Evolutionary conservation across 2,888 invertebrate species (phyloP).

Genomic region (Ypsolopha sequella): DNA sequence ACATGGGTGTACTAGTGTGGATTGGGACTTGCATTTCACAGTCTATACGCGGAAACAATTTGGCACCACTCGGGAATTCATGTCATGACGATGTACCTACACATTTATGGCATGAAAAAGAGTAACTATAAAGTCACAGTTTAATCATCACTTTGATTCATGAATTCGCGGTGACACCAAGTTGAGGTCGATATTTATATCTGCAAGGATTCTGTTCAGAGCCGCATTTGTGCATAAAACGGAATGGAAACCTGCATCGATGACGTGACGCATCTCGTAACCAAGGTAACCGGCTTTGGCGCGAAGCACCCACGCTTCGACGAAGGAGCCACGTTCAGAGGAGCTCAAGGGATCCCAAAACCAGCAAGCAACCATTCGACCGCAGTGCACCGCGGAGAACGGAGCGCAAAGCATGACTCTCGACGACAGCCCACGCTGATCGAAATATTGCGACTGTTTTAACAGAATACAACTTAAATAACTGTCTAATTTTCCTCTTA

Average conservation of each 20-base stretch:
- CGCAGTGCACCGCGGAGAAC: slow-evolving; percentile 63
- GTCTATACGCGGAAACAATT: no score
- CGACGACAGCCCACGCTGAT: slow-evolving; percentile 53
- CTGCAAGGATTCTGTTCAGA: no score
- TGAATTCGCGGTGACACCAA: no score
- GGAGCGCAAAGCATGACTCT: slow-evolving; percentile 32
- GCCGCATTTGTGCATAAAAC: background rate
- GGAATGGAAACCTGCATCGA: background rate
- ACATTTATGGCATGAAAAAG: no score
- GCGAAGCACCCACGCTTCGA: slow-evolving; percentile 44
- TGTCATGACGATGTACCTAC: no score
- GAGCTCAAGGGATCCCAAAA: background rate
- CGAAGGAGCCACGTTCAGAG: slow-evolving; percentile 8
- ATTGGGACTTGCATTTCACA: no score
- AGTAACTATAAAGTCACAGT: no score
- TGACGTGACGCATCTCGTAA: slow-evolving; percentile 25
- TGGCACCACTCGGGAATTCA: no score
- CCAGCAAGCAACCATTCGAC: slow-evolving; percentile 38
- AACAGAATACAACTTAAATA: slow-evolving; percentile 9
- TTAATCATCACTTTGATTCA: no score
- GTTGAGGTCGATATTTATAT: no score
- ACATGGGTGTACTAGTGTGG: no score
- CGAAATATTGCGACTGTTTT: slow-evolving; percentile 36
- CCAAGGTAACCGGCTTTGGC: slow-evolving; percentile 61
- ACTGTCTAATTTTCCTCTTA: background rate